Base-by-base conservation (phyloP, 1,140 invertebrate species). In the Cylas formicarius region DNA sequence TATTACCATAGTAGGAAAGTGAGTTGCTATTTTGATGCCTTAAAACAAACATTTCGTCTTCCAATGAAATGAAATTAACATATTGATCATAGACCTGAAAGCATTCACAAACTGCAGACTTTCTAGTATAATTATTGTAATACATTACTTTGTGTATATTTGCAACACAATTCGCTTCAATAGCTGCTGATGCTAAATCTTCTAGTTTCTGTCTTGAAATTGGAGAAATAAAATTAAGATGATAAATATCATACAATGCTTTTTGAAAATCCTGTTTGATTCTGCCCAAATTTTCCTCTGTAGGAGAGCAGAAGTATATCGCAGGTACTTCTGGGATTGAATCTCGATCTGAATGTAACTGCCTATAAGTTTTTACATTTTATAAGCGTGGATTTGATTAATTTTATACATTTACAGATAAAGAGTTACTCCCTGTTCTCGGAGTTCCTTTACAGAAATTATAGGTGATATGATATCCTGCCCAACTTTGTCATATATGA, bases 391-490 rank as follows among this genome's bases (percentile, higher is more conserved):
- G 20, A 4, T 19, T 17, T 23, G 0, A 8, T 1, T 14, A 36
- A 4, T 20, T 14, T 21, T 4, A 11, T n/a, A 22, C 7, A 28
- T 80, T 80, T 77, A 95, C 87, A 99, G 80, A 76, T 98, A 93
- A 39, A 99, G 74, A 31, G 97, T 99, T 10, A 99, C 89, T 46
- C 96, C 96, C 54, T 95, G 69, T 68, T 98, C 93, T 60, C 95
- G 67, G 2, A 99, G 71, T 65, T 99, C 94, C 70, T 96, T 97
- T 0, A 99, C 83, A 26, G 90, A 90, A 59, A 99, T 78, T 32
- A 99, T 68, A 2, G 96, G 94, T 11, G 95, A 97, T 56, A 99
- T 96, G 31, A 99, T 97, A 65, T 99, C 95, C 70, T 98, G 95
- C 4, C 94, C 94, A 56, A 84, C 80, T 57, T 87, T 77, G 68